Evolutionary conservation across 2,797 vertebrate species (phyloP), one percentile per base, ranked within the genome.

Genomic region (Megalops cyprinoides): DNA sequence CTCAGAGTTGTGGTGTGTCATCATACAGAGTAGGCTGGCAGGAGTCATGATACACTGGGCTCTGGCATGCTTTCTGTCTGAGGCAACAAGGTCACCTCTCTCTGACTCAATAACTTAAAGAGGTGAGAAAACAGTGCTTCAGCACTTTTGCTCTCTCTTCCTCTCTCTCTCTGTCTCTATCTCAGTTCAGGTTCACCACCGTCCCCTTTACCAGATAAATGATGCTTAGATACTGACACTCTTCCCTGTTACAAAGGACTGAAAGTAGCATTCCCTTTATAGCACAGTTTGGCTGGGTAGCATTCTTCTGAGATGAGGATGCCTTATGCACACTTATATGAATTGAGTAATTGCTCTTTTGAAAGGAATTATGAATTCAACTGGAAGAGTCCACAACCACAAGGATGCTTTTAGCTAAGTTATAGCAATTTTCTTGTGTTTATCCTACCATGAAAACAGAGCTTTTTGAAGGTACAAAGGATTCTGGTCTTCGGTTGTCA

Each of bases 21-120:
- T 83, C 73, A 65, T 84, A 81, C 82, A 58, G 60, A 37, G 15
- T 23, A 81, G 65, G 84, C 82, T 85, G 87, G 86, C 82, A 80
- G 78, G 80, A 53, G 82, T 46, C 42, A 46, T 23, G 53, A 67
- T 88, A 84, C 77, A 76, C 85, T 85, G 86, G 82, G 18, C 86
- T 77, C n/a, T 34, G 79, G 78, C 79, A 53, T 48, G 77, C 82
- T 67, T 80, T 82, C 86, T 88, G 82, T 85, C 85, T 87, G 79
- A 82, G 85, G 86, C 85, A 76, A 85, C 88, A 88, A 79, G 87
- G 84, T 89, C 85, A 86, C 84, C 79, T 77, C 31, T 69, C 84
- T 83, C 83, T 83, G 60, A 79, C 85, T 90, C 80, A 82, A 85
- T 83, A 88, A 81, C 79, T 67, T 34, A 65, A 67, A 58, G 82